Conservation (phyloP, 2,113 vertebrate species). For the Abramis brama region DNA sequence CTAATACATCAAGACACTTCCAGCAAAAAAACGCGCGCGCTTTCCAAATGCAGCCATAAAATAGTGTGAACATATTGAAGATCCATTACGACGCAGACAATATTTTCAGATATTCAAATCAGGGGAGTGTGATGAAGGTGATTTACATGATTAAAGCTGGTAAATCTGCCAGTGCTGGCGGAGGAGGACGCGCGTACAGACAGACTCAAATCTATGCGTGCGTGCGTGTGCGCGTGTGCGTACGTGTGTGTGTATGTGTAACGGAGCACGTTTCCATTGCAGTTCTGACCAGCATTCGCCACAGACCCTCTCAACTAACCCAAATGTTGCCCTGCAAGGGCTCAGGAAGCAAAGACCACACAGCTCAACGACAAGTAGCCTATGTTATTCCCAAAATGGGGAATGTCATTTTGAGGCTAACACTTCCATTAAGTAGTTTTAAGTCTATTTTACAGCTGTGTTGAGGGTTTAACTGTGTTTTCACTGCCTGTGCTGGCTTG, state of each 20-base stretch:
- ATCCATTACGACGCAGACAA: constrained; percentile 53
- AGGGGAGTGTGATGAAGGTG: constrained; percentile 42
- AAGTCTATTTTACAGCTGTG: constrained; percentile 47
- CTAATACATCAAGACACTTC: constrained; percentile 51
- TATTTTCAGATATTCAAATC: constrained; percentile 59
- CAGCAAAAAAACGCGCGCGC: constrained; percentile 11
- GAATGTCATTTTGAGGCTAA: constrained; percentile 39
- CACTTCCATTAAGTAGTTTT: constrained; percentile 46
- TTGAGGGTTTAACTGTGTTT: constrained; percentile 31
- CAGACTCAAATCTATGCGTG: constrained; percentile 36
- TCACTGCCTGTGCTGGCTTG: constrained; percentile 6
- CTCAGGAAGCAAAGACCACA: constrained; percentile 53
- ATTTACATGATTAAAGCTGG: constrained; percentile 54
- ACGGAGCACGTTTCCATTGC: too few relatives aligned
- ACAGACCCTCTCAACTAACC: constrained; percentile 47
- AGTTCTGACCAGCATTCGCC: constrained; percentile 35
- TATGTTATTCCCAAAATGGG: constrained; percentile 20
- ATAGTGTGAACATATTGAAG: constrained; percentile 54
- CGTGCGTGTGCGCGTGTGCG: too few relatives aligned
- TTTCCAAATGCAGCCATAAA: constrained; percentile 44
- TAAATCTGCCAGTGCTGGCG: constrained; percentile 57
- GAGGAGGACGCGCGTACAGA: constrained; percentile 47
- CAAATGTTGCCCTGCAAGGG: constrained; percentile 46
- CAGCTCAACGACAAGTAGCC: constrained; percentile 36
- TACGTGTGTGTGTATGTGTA: not conserved